These are phyloP conservation scores for Diplolepis rosae DNA, from an alignment of 2,888 invertebrate species.

Conservation along the genomic window DNA sequence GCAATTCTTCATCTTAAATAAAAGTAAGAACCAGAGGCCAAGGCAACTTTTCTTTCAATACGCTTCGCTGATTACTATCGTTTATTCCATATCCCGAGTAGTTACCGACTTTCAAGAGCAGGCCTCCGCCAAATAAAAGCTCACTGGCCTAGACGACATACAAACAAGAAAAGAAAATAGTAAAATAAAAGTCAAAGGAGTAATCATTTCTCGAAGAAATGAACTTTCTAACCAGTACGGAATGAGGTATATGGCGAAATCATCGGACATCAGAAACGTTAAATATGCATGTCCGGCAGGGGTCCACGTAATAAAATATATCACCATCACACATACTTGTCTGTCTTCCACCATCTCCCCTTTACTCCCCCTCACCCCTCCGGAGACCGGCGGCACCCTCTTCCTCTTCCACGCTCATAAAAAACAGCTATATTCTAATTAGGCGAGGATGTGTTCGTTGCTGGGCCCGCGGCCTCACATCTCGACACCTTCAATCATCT, in stretches of 20 bases:
- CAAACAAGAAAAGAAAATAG: neutral
- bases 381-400: slow-evolving; percentile 66
- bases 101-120: slow-evolving; percentile 1
- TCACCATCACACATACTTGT: too few relatives aligned
- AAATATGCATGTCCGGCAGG: slow-evolving; percentile 73
- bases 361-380: slow-evolving; percentile 50
- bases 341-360: slow-evolving; percentile 50
- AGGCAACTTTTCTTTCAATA: slow-evolving; percentile 13
- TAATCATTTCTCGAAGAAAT: neutral
- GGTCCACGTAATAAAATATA: slow-evolving; percentile 69
- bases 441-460: slow-evolving; percentile 58
- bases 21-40: slow-evolving; percentile 10
- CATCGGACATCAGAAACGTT: slow-evolving; percentile 56
- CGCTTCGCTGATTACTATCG: slow-evolving; percentile 23
- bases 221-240: neutral
- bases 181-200: neutral
- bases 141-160: neutral
- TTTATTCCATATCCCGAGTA: slow-evolving; percentile 1
- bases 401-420: slow-evolving; percentile 74
- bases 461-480: neutral
- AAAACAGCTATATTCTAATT: slow-evolving; percentile 74
- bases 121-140: slow-evolving; percentile 18
- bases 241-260: neutral
- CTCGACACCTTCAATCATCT: neutral
- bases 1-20: slow-evolving; percentile 10